Base-by-base conservation (phyloP, 1,140 invertebrate genomes). In the Dryas iulia region DNA sequence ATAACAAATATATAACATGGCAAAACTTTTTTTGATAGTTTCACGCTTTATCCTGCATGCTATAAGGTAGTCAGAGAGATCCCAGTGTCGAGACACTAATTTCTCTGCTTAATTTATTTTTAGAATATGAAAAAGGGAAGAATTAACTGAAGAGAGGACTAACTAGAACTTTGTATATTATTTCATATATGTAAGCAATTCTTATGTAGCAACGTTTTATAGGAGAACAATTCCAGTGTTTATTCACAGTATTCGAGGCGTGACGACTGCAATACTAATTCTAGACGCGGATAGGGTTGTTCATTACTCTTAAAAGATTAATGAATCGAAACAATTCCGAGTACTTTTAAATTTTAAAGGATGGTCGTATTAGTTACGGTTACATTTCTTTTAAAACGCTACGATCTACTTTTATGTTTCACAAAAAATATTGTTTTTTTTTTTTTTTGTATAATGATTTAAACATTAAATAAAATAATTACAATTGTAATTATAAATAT, bases 231-330 rank as follows among this genome's bases (percentile, higher is more conserved):
- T 21, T 47, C n/a, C 39, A 14, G 39, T 47, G 39, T 47, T 47
- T 47, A 47, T 47, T 47, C 39, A 21, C 14, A 60, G 31, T 47
- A 60, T 26, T 14, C 24, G 59, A 60, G 39, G 33, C 59, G 59
- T 47, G 59, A 60, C 59, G 33, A 47, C 59, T 39, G 39, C 39
- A 60, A 60, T 60, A 26, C 59, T 60, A 60, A 26, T 24, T 60
- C 33, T 47, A 47, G 33, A 47, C 5, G n/a, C 5, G 39, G 18
- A 39, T 24, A 60, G 59, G 59, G 59, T 10, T 60, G 59, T 10
- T n/a, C 59, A 25, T 25, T 25, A 24, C 39, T 47, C 39, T 47
- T 47, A 47, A 47, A 21, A 47, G 39, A 47, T 47, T 21, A 47
- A 47, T 47, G 39, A 47, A 47, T 47, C 14, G 39, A 47, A 47